Evolutionary conservation across 2,888 invertebrate genomes (phyloP), one percentile per base, ranked within the genome.

Genomic region (Aquatica leii): DNA sequence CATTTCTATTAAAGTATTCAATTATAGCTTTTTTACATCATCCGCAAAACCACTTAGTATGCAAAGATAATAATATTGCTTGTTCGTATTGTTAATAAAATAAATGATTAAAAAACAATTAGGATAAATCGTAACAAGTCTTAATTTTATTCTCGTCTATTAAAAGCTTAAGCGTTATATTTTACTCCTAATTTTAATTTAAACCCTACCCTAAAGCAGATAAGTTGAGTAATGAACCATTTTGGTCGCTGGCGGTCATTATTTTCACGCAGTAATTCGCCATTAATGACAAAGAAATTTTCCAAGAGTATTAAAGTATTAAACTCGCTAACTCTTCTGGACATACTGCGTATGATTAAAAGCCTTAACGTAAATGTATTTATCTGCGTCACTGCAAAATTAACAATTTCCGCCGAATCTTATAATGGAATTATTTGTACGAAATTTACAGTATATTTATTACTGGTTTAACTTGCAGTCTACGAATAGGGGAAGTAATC

Each of bases 391-490:
- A 17, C 14, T 43, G 15, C 3, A 2, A 62, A 62, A 62, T 41
- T 49, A 58, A 59, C 58, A 49, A 65, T 69, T 71, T 65, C 68
- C 65, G 62, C 67, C 62, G 69, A 71, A 72, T 70, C 68, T 68
- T 65, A 66, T 73, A 71, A 71, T 69, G 69, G 70, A 67, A 69
- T 72, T 71, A 69, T 69, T 67, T 69, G 65, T 68, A 66, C 54
- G 57, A 62, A 67, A 69, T 65, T 65, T 57, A 58, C 58, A 54
- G 62, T 49, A 67, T 69, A 69, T 67, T 69, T 69, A 69, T 69
- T 69, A 64, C 59, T 63, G 54, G 59, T 50, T 67, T 65, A 69
- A 60, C 65, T 65, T 56, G 60, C 65, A 67, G 60, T 65, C 53
- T 56, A 41, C 57, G 52, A 65, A 60, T 34, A 56, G 57, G 65